Conservation (phyloP, 1,140 invertebrate genomes). For the Lutraria rhynchaena region DNA sequence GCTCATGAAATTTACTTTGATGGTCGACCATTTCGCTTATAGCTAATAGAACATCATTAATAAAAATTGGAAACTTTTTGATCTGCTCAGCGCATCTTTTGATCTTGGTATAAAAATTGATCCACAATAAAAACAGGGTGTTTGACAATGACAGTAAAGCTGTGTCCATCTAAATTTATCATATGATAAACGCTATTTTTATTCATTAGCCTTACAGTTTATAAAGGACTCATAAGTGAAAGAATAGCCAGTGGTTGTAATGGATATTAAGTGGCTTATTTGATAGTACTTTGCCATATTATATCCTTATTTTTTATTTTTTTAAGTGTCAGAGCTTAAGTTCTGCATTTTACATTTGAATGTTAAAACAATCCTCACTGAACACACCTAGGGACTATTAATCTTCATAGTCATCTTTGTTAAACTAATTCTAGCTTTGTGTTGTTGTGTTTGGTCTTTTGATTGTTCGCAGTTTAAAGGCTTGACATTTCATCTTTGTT, state of each 20-base stretch:
- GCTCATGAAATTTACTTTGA: slow-evolving; percentile 32
- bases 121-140: slow-evolving; percentile 35
- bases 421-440: neutral
- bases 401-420: slow-evolving; percentile 32
- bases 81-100: slow-evolving; percentile 21
- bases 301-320: neutral
- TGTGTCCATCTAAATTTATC: slow-evolving; percentile 57
- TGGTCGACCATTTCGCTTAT: slow-evolving; percentile 54
- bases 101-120: slow-evolving; percentile 54
- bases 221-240: slow-evolving; percentile 2
- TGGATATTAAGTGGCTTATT: slow-evolving; percentile 14
- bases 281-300: neutral
- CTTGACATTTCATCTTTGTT: slow-evolving; percentile 34
- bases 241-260: neutral
- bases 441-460: too few species aligned
- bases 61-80: slow-evolving; percentile 55
- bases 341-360: slow-evolving; percentile 5
- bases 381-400: neutral
- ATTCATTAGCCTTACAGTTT: slow-evolving; percentile 26
- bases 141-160: slow-evolving; percentile 24
- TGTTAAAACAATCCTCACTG: slow-evolving; percentile 31
- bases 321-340: neutral
- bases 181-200: slow-evolving; percentile 41
- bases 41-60: slow-evolving; percentile 58
- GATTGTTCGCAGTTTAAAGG: slow-evolving; percentile 19